phyloP scores from a whole-genome alignment of 2,888 invertebrate genomes.

The Tetragonisca angustula region DNA sequence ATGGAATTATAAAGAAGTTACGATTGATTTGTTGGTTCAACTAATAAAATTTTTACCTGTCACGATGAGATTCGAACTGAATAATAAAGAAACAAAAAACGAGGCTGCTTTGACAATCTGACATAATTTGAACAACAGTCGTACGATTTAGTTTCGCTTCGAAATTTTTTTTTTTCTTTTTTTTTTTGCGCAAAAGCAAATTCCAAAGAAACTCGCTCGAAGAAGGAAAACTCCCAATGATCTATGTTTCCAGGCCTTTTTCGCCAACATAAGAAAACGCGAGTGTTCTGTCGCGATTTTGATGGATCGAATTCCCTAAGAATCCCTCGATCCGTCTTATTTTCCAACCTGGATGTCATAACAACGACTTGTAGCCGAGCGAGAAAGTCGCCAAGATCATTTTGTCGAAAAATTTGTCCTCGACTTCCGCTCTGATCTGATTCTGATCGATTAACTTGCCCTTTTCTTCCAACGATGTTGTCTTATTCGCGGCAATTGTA shows the following conservation, averaged over 20 bases:
- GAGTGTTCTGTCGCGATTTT: constrained; percentile 41
- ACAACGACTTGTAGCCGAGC: constrained; percentile 60
- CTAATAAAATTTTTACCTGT: background rate
- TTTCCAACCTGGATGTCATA: constrained; percentile 71
- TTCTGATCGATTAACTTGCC: background rate
- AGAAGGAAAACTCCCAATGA: background rate
- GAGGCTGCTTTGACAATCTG: too few relatives aligned
- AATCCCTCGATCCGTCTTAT: constrained; percentile 71
- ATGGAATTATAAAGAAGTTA: too few relatives aligned
- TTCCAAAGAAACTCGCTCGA: background rate
- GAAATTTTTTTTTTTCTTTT: too few relatives aligned
- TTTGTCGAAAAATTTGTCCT: constrained; percentile 38
- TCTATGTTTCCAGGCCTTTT: background rate
- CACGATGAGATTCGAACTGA: background rate
- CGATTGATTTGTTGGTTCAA: background rate
- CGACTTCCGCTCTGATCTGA: background rate
- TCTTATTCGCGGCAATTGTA: too few relatives aligned
- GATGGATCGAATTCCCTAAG: constrained; percentile 61
- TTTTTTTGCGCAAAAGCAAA: background rate
- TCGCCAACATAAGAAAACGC: constrained; percentile 17
- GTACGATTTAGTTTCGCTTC: too few relatives aligned
- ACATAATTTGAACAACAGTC: too few relatives aligned
- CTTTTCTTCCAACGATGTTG: too few relatives aligned
- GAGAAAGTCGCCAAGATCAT: background rate
- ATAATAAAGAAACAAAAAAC: background rate